These are phyloP conservation scores for Amblyjoppa fuscipennis DNA, from an alignment of 2,888 invertebrate species.

Conservation along the genomic window DNA sequence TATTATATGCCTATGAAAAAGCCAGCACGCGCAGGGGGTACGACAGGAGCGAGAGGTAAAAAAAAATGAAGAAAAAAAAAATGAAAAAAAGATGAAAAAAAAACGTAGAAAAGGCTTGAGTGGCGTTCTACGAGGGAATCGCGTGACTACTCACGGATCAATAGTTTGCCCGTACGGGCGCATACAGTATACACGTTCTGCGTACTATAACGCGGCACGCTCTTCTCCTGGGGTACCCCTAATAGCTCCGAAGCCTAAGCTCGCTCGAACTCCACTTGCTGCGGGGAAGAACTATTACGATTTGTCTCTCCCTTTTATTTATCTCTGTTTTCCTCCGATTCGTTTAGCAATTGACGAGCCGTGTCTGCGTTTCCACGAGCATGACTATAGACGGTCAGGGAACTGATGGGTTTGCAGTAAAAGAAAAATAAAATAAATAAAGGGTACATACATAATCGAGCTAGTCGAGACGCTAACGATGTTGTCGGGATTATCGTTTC, in stretches of 20 bases:
- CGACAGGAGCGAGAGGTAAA: slow-evolving; percentile 45
- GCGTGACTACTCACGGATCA: slow-evolving; percentile 84
- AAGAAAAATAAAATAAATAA: neutral
- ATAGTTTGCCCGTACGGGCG: slow-evolving; percentile 79
- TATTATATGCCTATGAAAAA: slow-evolving; percentile 69
- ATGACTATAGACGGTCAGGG: slow-evolving; percentile 23
- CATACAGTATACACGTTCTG: slow-evolving; percentile 55
- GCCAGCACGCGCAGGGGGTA: slow-evolving; percentile 63
- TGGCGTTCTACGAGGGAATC: slow-evolving; percentile 84
- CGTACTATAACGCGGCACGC: slow-evolving; percentile 55
- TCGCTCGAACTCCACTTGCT: slow-evolving; percentile 28
- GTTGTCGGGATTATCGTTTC: neutral
- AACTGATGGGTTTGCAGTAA: slow-evolving; percentile 31
- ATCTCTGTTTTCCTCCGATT: slow-evolving; percentile 22
- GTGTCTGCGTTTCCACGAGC: slow-evolving; percentile 6
- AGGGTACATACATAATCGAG: neutral
- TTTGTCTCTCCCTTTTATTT: slow-evolving; percentile 27
- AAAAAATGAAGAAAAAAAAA: slow-evolving; percentile 71
- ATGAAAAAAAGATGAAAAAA: slow-evolving; percentile 43
- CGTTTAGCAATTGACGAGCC: neutral
- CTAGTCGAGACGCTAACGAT: slow-evolving; percentile 1
- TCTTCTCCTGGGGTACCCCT: slow-evolving; percentile 60
- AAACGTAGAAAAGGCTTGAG: slow-evolving; percentile 80
- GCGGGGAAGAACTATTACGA: slow-evolving; percentile 37
- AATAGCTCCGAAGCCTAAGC: slow-evolving; percentile 44